Percentiles rank a stretch among this genome's conserved stretches.
These are phyloP conservation scores for Standfussiana lucernea DNA, from an alignment of 2,888 invertebrate genomes.

Conservation along the genomic window DNA sequence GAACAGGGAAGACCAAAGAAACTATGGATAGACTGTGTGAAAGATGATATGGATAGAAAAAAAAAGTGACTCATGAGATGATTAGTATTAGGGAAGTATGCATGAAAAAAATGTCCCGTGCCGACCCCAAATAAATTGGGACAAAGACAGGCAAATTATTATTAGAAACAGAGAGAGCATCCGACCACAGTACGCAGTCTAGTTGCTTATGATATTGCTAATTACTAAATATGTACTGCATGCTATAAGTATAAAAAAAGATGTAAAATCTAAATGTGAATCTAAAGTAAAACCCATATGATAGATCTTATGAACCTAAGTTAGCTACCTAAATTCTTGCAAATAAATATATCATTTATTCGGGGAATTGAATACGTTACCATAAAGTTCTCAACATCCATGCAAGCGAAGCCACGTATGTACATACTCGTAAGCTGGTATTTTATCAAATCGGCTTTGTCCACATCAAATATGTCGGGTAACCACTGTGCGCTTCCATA, in stretches of 20 bases:
- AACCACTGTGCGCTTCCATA: neutral
- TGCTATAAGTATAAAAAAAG: too few relatives aligned
- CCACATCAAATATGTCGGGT: neutral
- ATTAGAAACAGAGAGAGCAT: too few relatives aligned
- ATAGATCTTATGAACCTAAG: too few relatives aligned
- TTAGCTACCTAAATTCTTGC: too few relatives aligned
- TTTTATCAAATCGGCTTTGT: conserved; percentile 4
- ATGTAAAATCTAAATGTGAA: too few relatives aligned
- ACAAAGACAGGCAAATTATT: neutral
- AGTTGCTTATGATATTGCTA: too few relatives aligned
- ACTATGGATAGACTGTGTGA: neutral
- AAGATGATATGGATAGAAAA: neutral
- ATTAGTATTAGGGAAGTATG: neutral
- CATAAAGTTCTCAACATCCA: neutral
- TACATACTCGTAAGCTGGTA: conserved; percentile 18
- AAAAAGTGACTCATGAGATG: neutral
- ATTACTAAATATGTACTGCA: too few relatives aligned
- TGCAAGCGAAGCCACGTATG: neutral
- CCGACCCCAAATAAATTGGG: too few relatives aligned
- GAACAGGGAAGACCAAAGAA: neutral
- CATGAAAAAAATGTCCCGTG: neutral
- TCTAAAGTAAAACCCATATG: too few relatives aligned
- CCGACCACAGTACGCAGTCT: too few relatives aligned
- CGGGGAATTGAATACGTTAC: too few relatives aligned
- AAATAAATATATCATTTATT: too few relatives aligned